Conservation (phyloP, 2,113 vertebrate genomes). For the Ginglymostoma cirratum region DNA sequence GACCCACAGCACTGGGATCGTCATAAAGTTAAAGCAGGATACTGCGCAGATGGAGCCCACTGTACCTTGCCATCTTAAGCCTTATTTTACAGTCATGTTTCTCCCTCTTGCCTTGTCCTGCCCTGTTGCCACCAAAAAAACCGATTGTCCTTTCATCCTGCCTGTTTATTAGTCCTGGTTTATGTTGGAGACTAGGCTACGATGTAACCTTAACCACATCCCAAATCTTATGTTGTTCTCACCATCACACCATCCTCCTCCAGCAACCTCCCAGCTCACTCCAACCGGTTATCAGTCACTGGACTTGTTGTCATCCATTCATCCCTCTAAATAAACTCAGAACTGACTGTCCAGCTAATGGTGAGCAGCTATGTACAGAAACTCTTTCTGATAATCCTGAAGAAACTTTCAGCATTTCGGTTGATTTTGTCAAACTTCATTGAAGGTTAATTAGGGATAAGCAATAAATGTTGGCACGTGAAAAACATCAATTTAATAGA, state of each 20-base stretch:
- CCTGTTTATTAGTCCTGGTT: neutral
- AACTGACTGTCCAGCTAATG: neutral
- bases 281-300: neutral
- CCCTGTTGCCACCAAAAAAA: too few relatives aligned
- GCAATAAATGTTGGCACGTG: too few relatives aligned
- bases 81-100: neutral
- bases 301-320: neutral
- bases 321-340: neutral
- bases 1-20: neutral
- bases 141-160: neutral
- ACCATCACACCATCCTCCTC: neutral
- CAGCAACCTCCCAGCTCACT: neutral
- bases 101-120: too few relatives aligned
- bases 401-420: neutral
- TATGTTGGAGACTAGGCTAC: neutral
- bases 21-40: neutral
- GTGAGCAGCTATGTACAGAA: neutral
- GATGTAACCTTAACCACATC: neutral
- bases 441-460: too few relatives aligned
- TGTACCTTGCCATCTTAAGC: neutral
- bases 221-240: neutral
- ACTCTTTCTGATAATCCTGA: neutral
- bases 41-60: neutral
- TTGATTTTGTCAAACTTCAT: neutral
- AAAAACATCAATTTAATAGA: too few relatives aligned